Percentiles rank a stretch among this genome's conserved stretches.
phyloP scores from a whole-genome alignment of 2,797 vertebrate species.

The Tapera naevia region DNA sequence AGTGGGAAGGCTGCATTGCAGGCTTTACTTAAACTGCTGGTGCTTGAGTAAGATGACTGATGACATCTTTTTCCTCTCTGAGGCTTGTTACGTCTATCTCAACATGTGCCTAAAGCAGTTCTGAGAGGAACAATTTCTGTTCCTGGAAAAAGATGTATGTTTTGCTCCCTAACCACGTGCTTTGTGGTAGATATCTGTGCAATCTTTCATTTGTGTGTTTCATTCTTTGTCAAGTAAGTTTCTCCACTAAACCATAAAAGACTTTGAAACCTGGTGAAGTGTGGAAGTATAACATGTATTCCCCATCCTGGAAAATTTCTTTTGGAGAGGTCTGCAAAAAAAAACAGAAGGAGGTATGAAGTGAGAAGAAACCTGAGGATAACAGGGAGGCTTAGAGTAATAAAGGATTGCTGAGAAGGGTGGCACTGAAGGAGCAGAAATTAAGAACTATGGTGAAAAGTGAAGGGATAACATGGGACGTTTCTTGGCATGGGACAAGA shows the following conservation, averaged over 20 bases:
- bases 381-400: neutral
- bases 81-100: neutral
- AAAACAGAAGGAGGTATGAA: neutral
- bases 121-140: neutral
- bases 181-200: neutral
- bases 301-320: neutral
- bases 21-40: neutral
- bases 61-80: neutral
- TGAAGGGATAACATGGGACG: rapidly evolving
- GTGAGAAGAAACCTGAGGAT: neutral
- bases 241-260: neutral
- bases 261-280: neutral
- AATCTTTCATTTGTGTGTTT: neutral
- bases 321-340: neutral
- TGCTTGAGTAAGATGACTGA: neutral
- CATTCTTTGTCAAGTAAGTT: neutral
- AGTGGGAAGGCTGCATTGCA: neutral
- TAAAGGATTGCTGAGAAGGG: neutral
- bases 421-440: neutral
- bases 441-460: neutral
- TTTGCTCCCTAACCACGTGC: neutral
- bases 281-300: neutral
- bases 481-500: neutral
- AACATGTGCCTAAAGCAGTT: neutral
- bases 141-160: neutral